Evolutionary conservation across 2,888 invertebrate genomes (phyloP).

Genomic region (Parnassius glacialis): DNA sequence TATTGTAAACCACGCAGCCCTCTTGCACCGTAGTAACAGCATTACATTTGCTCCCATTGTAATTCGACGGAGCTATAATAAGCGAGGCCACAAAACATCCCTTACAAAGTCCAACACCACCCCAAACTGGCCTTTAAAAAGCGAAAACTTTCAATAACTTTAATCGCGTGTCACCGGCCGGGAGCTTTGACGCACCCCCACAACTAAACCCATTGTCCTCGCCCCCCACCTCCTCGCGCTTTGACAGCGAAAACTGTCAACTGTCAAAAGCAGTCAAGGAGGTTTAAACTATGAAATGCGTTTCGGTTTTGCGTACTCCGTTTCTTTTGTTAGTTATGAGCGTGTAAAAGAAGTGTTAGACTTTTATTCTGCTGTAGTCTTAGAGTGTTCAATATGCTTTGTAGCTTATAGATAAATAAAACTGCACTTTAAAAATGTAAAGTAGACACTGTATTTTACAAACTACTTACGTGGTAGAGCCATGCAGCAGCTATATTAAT

Average conservation of each 20-base stretch:
- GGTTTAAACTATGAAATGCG: constrained; percentile 74
- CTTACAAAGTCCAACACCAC: constrained; percentile 57
- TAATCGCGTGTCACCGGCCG: constrained; percentile 70
- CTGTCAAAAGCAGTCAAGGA: constrained; percentile 78
- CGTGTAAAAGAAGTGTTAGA: not conserved
- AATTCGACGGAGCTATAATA: constrained; percentile 15
- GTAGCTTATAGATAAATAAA: not conserved
- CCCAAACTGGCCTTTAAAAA: constrained; percentile 45
- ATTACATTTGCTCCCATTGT: constrained; percentile 17
- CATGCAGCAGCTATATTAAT: too few species aligned
- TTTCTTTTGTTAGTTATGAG: constrained; percentile 51
- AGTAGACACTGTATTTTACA: too few species aligned
- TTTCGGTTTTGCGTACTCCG: constrained; percentile 60
- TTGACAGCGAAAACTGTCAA: constrained; percentile 78
- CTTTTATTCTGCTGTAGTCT: not conserved
- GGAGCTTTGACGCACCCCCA: constrained; percentile 71
- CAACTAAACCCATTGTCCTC: constrained; percentile 69
- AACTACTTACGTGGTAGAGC: too few species aligned
- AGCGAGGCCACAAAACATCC: constrained; percentile 48
- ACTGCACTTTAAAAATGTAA: too few species aligned
- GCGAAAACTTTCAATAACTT: constrained; percentile 71
- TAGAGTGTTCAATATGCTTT: not conserved
- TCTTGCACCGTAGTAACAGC: constrained; percentile 13
- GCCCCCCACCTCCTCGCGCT: constrained; percentile 33
- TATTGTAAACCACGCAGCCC: constrained; percentile 1